Evolutionary conservation across 2,888 invertebrate species (phyloP).

Genomic region (Zele albiditarsus): DNA sequence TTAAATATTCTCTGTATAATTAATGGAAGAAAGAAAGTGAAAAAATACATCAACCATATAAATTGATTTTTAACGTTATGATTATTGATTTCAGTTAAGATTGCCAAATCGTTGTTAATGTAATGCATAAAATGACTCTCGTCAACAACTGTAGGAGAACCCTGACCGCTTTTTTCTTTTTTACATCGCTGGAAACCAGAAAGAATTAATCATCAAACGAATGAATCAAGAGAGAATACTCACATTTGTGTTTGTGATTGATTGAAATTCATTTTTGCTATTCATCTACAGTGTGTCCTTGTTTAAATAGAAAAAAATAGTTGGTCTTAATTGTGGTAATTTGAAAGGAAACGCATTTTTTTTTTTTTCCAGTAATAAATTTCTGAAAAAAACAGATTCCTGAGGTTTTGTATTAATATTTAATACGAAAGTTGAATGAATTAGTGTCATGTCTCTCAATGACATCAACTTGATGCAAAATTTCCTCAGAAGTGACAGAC

Average conservation of each 20-base stretch:
- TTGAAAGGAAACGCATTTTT: not conserved
- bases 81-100: not conserved
- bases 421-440: not conserved
- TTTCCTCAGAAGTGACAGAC: not conserved
- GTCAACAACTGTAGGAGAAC: conserved; percentile 15
- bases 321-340: no score
- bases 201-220: not conserved
- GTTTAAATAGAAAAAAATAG: no score
- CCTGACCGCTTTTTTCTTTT: conserved; percentile 35
- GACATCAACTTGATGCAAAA: not conserved
- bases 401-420: not conserved
- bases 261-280: not conserved
- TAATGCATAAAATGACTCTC: conserved; percentile 14
- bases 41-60: not conserved
- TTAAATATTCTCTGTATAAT: not conserved
- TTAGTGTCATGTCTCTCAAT: not conserved
- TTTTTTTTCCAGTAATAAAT: no score
- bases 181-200: not conserved
- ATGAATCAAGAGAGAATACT: not conserved
- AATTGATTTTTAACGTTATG: not conserved
- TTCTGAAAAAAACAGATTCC: no score
- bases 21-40: not conserved
- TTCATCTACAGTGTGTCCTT: no score
- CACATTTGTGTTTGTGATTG: not conserved
- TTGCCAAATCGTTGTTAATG: conserved; percentile 13